Evolutionary conservation across 1,140 invertebrate genomes (phyloP).

Genomic region (Drosophila varians): DNA sequence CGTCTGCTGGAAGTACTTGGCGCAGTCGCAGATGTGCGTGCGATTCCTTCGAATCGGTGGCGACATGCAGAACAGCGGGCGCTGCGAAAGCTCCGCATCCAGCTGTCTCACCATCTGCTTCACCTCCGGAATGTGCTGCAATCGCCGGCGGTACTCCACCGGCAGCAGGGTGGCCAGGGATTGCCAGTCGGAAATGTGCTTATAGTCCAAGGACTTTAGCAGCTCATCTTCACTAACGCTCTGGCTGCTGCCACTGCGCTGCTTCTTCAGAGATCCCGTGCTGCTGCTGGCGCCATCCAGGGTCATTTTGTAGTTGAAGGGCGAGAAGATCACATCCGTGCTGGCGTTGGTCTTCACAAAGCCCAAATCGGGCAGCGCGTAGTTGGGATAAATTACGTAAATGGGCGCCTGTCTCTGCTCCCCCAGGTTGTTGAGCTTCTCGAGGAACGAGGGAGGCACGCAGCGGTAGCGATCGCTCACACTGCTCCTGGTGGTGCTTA

Average conservation of each 20-base stretch:
- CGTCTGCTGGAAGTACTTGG: constrained; percentile 80
- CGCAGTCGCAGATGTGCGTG: constrained; percentile 86
- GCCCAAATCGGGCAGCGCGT: constrained; percentile 93
- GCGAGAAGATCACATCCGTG: constrained; percentile 86
- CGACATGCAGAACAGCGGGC: constrained; percentile 88
- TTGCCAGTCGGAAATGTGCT: constrained; percentile 95
- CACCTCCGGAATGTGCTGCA: constrained; percentile 90
- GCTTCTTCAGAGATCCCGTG: constrained; percentile 56
- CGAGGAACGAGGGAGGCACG: constrained; percentile 87
- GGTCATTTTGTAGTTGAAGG: constrained; percentile 83
- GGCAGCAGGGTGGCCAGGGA: constrained; percentile 94
- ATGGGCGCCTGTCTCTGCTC: constrained; percentile 89
- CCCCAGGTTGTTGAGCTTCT: constrained; percentile 86
- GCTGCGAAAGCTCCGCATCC: constrained; percentile 85
- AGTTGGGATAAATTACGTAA: constrained; percentile 96
- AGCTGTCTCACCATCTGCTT: constrained; percentile 71
- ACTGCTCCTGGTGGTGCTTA: constrained; percentile 75
- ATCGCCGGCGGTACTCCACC: constrained; percentile 88
- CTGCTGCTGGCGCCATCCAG: constrained; percentile 52
- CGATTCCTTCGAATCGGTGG: constrained; percentile 86
- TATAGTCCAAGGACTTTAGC: constrained; percentile 90
- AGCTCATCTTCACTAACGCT: constrained; percentile 89
- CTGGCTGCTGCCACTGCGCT: constrained; percentile 88
- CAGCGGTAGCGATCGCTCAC: constrained; percentile 84
- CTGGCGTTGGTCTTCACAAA: constrained; percentile 89